phyloP scores from a whole-genome alignment of 2,797 vertebrate genomes.

The Spinibarbus caldwelli region DNA sequence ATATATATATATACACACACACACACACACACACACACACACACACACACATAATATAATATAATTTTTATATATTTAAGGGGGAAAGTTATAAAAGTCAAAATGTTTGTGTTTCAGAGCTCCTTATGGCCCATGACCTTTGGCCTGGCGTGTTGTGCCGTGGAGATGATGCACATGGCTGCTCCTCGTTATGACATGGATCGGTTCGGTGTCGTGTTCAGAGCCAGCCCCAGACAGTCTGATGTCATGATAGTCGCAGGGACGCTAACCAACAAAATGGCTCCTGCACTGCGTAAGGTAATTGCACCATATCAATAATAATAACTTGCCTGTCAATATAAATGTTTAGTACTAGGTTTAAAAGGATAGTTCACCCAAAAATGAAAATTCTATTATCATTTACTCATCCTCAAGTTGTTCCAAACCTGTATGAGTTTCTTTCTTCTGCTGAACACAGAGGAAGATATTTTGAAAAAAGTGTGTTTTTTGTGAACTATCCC shows the following conservation, averaged over 20 bases:
- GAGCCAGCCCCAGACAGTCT: slow-evolving; percentile 92
- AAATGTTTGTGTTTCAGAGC: slow-evolving; percentile 76
- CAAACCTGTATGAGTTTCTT: background rate
- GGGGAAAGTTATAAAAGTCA: background rate
- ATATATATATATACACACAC: too few relatives aligned
- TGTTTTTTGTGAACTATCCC: background rate
- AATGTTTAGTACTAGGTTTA: background rate
- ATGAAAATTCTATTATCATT: background rate
- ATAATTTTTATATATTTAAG: too few relatives aligned
- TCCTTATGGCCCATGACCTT: slow-evolving; percentile 99
- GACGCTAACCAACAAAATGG: slow-evolving; percentile 97
- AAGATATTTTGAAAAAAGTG: background rate
- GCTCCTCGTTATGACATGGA: slow-evolving; percentile 98
- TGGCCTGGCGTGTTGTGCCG: slow-evolving; percentile 93
- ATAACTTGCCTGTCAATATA: background rate
- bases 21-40: too few relatives aligned
- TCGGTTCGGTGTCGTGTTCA: slow-evolving; percentile 95
- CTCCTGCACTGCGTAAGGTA: slow-evolving; percentile 94
- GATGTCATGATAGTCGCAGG: slow-evolving; percentile 98
- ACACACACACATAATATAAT: too few relatives aligned
- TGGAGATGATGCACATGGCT: slow-evolving; percentile 99
- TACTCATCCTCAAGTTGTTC: background rate
- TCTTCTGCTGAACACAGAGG: background rate
- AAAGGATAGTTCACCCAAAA: background rate
- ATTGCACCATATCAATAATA: background rate